Evolutionary conservation across 2,888 invertebrate genomes (phyloP), one percentile per base, ranked within the genome.

Genomic region (Lithophane semibrunnea): DNA sequence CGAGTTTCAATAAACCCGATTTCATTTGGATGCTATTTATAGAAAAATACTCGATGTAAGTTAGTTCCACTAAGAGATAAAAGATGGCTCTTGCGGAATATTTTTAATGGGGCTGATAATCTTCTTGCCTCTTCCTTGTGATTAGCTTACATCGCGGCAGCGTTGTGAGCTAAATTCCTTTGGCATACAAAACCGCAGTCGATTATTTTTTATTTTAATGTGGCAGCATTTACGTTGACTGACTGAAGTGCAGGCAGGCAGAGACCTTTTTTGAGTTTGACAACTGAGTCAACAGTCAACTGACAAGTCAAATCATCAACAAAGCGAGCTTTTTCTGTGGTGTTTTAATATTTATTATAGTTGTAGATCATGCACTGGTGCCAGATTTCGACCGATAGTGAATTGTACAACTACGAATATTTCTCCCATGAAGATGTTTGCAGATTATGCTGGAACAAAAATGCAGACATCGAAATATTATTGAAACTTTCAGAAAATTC

Each of bases 341-440:
- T 73, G 24, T 85, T 44, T 60, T 54, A n/a, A 13, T 64, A 10
- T 65, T 24, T 73, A 16, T 42, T 21, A 18, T n/a, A 64, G 44
- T 13, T 67, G 12, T 56, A 37, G 54, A 84, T 44, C 37, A 91
- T 92, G 91, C 82, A 89, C 73, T 90, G 87, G 89, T 85, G 80
- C 75, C 75, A 83, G 10, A 70, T 88, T 54, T 70, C 84, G 29
- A 72, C 88, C 7, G 82, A 92, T 37, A 89, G 85, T 81, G 90
- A 92, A 75, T 18, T 87, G 9, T 95, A 92, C 81, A 93, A 88
- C 8, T 92, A 90, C 68, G 93, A 96, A 78, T 96, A 95, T 84
- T 95, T 96, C 79, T 87, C 91, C 63, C 91, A 93, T 86, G 89
- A 91, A 13, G 91, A 95, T 68, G 91, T 96, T 0, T 96, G 96